These are phyloP conservation scores for Diaprepes abbreviatus DNA, from an alignment of 2,888 invertebrate species.

Conservation along the genomic window DNA sequence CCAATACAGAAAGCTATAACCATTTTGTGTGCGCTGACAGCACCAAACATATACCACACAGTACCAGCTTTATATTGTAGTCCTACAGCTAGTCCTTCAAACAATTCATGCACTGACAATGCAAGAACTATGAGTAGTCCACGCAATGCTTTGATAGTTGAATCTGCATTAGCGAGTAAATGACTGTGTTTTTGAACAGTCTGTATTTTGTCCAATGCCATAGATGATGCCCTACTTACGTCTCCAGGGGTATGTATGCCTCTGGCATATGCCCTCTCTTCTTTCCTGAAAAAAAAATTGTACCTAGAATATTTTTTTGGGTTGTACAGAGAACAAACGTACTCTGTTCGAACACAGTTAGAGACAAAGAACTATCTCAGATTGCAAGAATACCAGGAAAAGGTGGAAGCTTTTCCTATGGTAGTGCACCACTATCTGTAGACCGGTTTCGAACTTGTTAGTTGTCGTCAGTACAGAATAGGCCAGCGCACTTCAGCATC, in stretches of 20 bases:
- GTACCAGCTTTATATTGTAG: constrained; percentile 75
- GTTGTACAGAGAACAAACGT: too few relatives aligned
- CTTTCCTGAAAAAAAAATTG: constrained; percentile 51
- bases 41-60: constrained; percentile 87
- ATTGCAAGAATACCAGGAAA: too few relatives aligned
- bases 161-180: constrained; percentile 53
- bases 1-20: constrained; percentile 92
- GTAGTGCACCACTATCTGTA: too few relatives aligned
- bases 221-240: background rate
- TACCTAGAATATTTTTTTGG: too few relatives aligned
- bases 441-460: too few relatives aligned
- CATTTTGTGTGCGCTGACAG: constrained; percentile 87
- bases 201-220: constrained; percentile 13
- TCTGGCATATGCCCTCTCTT: constrained; percentile 58
- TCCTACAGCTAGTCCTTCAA: constrained; percentile 89
- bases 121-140: constrained; percentile 87
- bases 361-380: too few relatives aligned
- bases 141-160: constrained; percentile 69
- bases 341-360: too few relatives aligned
- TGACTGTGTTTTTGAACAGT: constrained; percentile 59
- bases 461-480: too few relatives aligned
- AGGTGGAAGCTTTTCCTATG: too few relatives aligned
- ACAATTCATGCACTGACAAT: constrained; percentile 87
- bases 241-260: constrained; percentile 46
- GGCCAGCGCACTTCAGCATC: too few relatives aligned